phyloP scores from a whole-genome alignment of 2,113 vertebrate species.

The Chloebia gouldiae region DNA sequence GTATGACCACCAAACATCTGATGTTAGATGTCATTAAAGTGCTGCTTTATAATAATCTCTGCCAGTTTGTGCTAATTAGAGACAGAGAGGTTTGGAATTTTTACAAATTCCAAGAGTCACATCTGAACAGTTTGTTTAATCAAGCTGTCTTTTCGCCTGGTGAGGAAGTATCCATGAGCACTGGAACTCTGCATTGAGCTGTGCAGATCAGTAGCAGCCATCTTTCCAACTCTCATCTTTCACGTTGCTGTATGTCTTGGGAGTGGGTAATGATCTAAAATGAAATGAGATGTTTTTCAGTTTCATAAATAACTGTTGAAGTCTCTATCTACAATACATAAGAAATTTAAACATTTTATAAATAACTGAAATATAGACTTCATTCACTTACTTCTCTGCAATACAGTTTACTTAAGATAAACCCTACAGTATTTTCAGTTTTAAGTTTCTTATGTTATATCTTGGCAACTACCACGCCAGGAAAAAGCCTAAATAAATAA shows the following conservation, averaged over 20 bases:
- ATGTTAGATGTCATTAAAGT: conserved; percentile 93
- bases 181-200: conserved; percentile 59
- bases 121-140: conserved; percentile 74
- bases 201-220: conserved; percentile 89
- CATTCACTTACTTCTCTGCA: not conserved
- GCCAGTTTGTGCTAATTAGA: conserved; percentile 79
- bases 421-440: not conserved
- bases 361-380: not conserved
- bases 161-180: conserved; percentile 67
- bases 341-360: not conserved
- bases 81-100: conserved; percentile 80
- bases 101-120: conserved; percentile 73
- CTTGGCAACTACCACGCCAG: not conserved
- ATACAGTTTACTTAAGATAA: not conserved
- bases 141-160: conserved; percentile 68
- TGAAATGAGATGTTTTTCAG: conserved; percentile 25
- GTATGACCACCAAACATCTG: conserved; percentile 79
- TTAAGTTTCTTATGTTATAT: not conserved
- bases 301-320: not conserved
- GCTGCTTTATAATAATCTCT: conserved; percentile 86
- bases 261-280: conserved; percentile 90
- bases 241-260: conserved; percentile 82
- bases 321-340: not conserved
- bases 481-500: not conserved
- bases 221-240: conserved; percentile 98